Conservation (phyloP, 64 coral and sea anemone genomes). For the Dendronephthya gigantea region DNA sequence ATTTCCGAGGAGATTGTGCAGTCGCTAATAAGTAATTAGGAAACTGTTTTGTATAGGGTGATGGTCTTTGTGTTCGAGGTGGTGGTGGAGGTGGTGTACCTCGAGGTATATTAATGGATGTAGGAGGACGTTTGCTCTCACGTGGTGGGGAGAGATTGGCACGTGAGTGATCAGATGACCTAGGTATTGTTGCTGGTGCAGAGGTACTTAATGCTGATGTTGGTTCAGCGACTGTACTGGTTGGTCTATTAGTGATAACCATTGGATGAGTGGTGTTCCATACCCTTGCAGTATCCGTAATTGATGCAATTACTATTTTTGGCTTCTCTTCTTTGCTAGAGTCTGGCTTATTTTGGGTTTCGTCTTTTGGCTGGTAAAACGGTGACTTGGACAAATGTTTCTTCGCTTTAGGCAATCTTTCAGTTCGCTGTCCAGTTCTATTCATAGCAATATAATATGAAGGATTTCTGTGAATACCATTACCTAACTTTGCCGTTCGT, state of each 20-base stretch:
- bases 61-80: neutral
- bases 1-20: neutral
- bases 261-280: conserved; percentile 25
- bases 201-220: conserved; percentile 53
- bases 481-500: conserved; percentile 37
- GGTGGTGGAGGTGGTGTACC: neutral
- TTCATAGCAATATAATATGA: conserved; percentile 77
- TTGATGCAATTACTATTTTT: conserved; percentile 8
- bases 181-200: conserved; percentile 23
- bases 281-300: neutral
- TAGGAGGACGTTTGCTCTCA: neutral
- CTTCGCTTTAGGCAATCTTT: conserved; percentile 11
- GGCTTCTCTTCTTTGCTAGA: neutral
- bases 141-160: neutral
- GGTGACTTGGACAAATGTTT: conserved; percentile 19
- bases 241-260: conserved; percentile 35
- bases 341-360: neutral
- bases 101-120: neutral
- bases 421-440: conserved; percentile 29
- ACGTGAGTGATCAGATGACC: conserved; percentile 15
- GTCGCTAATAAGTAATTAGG: neutral
- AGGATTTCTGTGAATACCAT: conserved; percentile 69
- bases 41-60: neutral
- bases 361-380: neutral
- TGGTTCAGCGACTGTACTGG: conserved; percentile 69